Percentiles rank a stretch among this genome's conserved stretches.
phyloP scores from a whole-genome alignment of 2,113 vertebrate species.

The Thalassoma bifasciatum region DNA sequence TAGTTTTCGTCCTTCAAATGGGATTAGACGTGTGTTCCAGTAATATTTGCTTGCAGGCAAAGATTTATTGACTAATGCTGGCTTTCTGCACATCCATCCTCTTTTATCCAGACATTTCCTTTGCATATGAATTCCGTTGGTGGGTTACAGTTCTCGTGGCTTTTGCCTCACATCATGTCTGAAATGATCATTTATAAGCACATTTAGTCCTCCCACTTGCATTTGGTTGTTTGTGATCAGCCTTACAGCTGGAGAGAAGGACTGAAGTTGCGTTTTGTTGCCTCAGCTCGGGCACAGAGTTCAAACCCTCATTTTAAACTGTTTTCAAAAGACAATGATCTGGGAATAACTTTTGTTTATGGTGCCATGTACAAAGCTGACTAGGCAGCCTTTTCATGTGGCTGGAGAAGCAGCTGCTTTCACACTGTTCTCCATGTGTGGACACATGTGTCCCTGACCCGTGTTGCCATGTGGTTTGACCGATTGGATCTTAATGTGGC shows the following conservation, averaged over 20 bases:
- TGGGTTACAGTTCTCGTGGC: background rate
- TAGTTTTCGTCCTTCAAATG: background rate
- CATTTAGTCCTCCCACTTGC: background rate
- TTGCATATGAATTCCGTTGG: background rate
- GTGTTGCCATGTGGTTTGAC: constrained; percentile 49
- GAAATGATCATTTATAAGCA: background rate
- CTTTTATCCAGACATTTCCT: background rate
- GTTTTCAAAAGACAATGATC: constrained; percentile 49
- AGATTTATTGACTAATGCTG: background rate
- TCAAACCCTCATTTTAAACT: constrained; percentile 47
- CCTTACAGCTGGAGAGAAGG: constrained; percentile 19
- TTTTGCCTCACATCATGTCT: background rate
- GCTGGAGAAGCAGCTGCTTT: constrained; percentile 48
- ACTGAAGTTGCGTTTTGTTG: constrained; percentile 9
- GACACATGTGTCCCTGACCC: constrained; percentile 49
- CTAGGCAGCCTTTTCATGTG: constrained; percentile 50
- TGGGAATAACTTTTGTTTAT: constrained; percentile 58
- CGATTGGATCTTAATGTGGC: constrained; percentile 51
- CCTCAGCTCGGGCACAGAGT: constrained; percentile 20
- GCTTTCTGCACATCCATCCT: background rate
- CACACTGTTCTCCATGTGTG: constrained; percentile 38
- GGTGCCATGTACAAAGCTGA: constrained; percentile 35
- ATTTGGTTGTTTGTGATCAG: constrained; percentile 28
- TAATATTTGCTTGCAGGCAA: background rate
- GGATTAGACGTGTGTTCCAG: background rate